phyloP scores from a whole-genome alignment of 2,888 invertebrate species.

The Ypsolopha scabrella region DNA sequence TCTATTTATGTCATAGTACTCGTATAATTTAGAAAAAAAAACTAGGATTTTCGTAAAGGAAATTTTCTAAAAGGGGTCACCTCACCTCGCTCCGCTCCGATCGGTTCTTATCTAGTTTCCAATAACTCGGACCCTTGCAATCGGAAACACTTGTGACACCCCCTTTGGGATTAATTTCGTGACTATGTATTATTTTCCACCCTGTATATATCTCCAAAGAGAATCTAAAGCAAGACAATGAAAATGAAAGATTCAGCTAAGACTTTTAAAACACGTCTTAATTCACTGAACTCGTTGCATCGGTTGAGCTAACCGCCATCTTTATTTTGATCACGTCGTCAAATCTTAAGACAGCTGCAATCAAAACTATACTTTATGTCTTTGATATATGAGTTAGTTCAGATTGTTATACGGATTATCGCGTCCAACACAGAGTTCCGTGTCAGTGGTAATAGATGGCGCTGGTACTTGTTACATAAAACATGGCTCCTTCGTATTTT shows the following conservation, averaged over 20 bases:
- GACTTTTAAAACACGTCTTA: not conserved
- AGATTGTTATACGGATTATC: not conserved
- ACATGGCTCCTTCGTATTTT: not conserved
- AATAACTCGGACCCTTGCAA: too few species aligned
- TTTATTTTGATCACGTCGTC: conserved; percentile 1
- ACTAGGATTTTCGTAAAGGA: too few species aligned
- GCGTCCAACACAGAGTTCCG: not conserved
- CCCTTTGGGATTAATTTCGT: too few species aligned
- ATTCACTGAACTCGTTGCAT: not conserved
- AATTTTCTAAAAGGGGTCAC: too few species aligned
- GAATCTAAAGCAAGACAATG: too few species aligned
- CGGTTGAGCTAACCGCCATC: not conserved
- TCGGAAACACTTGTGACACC: not conserved
- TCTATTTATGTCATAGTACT: too few species aligned
- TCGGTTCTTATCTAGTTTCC: too few species aligned
- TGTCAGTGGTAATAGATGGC: not conserved
- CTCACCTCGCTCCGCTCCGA: too few species aligned
- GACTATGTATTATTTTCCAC: too few species aligned
- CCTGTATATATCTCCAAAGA: too few species aligned
- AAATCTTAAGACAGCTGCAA: not conserved
- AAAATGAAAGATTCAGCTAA: not conserved
- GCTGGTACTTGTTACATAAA: not conserved
- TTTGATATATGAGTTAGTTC: not conserved
- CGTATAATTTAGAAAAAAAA: too few species aligned
- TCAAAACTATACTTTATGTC: not conserved